These are phyloP conservation scores for Scolopax bukidnonensis DNA, from an alignment of 2,797 vertebrate species.

Conservation along the genomic window DNA sequence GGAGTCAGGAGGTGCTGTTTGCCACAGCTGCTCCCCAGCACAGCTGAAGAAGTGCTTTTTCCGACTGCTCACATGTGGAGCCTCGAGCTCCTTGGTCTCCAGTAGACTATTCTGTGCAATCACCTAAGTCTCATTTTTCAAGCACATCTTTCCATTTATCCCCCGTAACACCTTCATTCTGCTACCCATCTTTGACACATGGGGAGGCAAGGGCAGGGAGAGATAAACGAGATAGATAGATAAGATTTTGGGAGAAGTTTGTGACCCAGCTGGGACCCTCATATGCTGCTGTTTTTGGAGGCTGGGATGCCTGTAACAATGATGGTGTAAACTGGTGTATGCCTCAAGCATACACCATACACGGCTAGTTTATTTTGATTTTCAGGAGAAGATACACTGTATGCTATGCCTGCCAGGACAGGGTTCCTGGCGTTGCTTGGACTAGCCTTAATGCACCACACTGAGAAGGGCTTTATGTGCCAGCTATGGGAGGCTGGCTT, in stretches of 20 bases:
- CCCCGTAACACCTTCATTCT: background rate
- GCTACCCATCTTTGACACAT: rapidly evolving
- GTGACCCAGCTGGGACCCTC: background rate
- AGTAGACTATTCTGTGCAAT: rapidly evolving
- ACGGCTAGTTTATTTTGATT: background rate
- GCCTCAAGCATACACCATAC: background rate
- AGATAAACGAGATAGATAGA: rapidly evolving
- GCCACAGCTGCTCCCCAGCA: background rate
- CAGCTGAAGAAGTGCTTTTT: background rate
- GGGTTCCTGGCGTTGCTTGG: background rate
- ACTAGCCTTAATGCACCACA: background rate
- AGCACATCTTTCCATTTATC: background rate
- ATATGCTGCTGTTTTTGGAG: background rate
- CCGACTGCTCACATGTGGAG: rapidly evolving
- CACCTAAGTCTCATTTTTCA: background rate
- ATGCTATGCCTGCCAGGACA: background rate
- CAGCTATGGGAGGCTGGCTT: background rate
- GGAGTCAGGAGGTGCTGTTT: background rate
- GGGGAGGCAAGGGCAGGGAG: rapidly evolving
- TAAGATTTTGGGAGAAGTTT: background rate
- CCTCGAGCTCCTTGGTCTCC: background rate
- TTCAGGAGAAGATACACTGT: background rate
- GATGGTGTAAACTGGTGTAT: background rate
- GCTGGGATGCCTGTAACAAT: rapidly evolving
- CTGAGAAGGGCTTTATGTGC: background rate